Base-by-base conservation (phyloP, 2,888 invertebrate species). In the Zygaena filipendulae region DNA sequence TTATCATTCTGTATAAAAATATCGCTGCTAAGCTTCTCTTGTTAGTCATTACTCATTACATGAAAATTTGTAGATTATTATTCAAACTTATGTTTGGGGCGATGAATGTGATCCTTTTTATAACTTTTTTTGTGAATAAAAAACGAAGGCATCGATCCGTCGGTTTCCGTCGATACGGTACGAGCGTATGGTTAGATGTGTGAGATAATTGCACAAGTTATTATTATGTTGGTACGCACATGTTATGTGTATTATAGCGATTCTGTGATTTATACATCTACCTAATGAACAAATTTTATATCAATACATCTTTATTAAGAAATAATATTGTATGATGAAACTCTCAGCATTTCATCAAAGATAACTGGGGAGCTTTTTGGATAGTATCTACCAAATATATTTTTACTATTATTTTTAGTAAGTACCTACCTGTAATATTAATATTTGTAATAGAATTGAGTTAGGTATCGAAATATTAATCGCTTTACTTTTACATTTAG, bases 181-280 rank as follows among this genome's bases (percentile, higher is more conserved):
- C 4, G 16, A 16, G 16, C n/a, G n/a, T n/a, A n/a, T 16, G 16
- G 7, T 16, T 16, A 16, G 16, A 16, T 16, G 16, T 16, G 16
- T 16, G 16, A 16, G 16, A 16, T 4, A n/a, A 16, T 16, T 16
- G 16, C 5, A 16, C 16, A 16, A 4, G 16, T 7, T 16, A 7
- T 16, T 16, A 16, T 16, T 16, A 16, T 16, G 16, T 6, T 16
- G 4, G 16, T 16, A 16, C 5, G 16, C 7, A 16, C n/a, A n/a
- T n/a, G n/a, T n/a, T n/a, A n/a, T n/a, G n/a, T n/a, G n/a, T n/a
- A n/a, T n/a, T n/a, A n/a, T n/a, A n/a, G n/a, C n/a, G n/a, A n/a
- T n/a, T n/a, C n/a, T n/a, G n/a, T 32, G 3, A 11, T 29, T 19
- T 18, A 13, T 11, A 26, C 25, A 20, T 16, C 28, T 16, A 30